A percentile compares a stretch with the other conserved stretches of the same genome.
Evolutionary conservation across 2,113 vertebrate species (phyloP).

Genomic region (Notechis scutatus): DNA sequence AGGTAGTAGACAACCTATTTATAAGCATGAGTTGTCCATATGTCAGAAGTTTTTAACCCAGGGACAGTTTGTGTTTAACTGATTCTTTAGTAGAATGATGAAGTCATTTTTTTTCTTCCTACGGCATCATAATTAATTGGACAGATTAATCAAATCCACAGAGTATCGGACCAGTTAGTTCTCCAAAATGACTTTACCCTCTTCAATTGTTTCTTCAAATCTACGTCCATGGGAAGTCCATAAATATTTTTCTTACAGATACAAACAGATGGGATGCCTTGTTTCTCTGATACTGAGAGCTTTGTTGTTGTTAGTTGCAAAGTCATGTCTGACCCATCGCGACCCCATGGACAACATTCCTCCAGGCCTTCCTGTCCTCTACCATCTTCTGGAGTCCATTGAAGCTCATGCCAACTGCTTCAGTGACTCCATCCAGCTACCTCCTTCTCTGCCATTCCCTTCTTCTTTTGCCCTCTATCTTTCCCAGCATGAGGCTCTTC

Average conservation of each 20-base stretch:
- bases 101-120: background rate
- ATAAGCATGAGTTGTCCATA: background rate
- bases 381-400: too few relatives aligned
- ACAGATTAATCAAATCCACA: background rate
- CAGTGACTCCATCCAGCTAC: too few relatives aligned
- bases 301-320: too few relatives aligned
- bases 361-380: too few relatives aligned
- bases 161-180: background rate
- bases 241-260: background rate
- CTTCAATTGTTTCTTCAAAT: background rate
- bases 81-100: background rate
- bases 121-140: background rate
- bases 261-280: background rate
- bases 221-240: background rate
- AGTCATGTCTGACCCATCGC: too few relatives aligned
- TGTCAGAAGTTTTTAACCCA: background rate
- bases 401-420: too few relatives aligned
- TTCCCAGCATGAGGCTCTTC: too few relatives aligned
- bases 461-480: too few relatives aligned
- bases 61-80: background rate
- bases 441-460: too few relatives aligned
- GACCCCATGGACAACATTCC: too few relatives aligned
- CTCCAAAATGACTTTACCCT: background rate
- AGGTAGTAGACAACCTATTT: background rate
- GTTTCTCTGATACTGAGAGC: background rate